These are phyloP conservation scores for Epirrhoe alternata DNA, from an alignment of 2,888 invertebrate species.

Conservation along the genomic window DNA sequence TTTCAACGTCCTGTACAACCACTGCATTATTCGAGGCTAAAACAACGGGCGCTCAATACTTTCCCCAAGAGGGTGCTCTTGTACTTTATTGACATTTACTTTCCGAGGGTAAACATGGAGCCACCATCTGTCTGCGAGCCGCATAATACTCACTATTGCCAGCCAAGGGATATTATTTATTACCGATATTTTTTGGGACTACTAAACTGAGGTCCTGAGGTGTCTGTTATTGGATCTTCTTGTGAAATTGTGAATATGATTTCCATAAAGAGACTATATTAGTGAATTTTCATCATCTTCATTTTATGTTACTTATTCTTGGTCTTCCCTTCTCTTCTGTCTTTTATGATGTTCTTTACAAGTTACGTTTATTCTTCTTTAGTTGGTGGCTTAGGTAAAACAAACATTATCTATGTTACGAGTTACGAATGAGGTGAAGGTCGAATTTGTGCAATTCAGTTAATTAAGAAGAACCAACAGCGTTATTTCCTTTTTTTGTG, in stretches of 20 bases:
- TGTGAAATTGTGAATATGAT: background rate
- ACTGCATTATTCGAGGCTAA: constrained; percentile 56
- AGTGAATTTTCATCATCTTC: no score
- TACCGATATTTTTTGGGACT: constrained; percentile 51
- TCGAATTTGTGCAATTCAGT: no score
- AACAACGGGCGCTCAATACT: constrained; percentile 67
- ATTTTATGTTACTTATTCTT: no score
- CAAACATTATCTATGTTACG: no score
- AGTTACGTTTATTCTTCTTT: no score
- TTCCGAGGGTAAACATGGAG: constrained; percentile 76
- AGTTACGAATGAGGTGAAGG: no score
- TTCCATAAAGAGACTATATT: background rate
- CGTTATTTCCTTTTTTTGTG: no score
- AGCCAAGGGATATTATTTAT: constrained; percentile 55
- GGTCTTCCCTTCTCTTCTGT: no score
- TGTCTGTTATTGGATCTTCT: constrained; percentile 3
- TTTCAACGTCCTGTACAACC: constrained; percentile 34
- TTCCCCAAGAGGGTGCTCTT: constrained; percentile 69
- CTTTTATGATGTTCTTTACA: no score
- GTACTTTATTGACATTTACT: constrained; percentile 84
- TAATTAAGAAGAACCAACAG: background rate
- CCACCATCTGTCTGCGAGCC: constrained; percentile 65
- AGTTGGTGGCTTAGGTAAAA: no score
- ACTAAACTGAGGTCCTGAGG: constrained; percentile 34
- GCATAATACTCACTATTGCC: constrained; percentile 48